Conservation (phyloP, 2,797 vertebrate genomes). For the Carapus acus region DNA sequence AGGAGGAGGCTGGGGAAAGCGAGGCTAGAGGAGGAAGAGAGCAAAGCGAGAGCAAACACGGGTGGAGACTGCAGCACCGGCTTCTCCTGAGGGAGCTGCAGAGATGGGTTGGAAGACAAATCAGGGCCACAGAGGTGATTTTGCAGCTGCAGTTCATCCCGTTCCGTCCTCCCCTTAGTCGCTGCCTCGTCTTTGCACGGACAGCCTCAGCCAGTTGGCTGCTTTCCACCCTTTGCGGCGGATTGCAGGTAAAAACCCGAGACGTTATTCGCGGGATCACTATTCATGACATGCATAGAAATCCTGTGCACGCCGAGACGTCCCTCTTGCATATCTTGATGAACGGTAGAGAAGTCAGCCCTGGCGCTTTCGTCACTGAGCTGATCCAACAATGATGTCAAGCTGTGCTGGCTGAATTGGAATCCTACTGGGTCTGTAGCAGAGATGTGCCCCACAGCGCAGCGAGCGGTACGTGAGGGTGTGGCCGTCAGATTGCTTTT, state of each 20-base stretch:
- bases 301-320: slow-evolving; percentile 22
- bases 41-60: slow-evolving; percentile 54
- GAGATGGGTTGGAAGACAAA: slow-evolving; percentile 58
- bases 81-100: slow-evolving; percentile 51
- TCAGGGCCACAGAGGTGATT: slow-evolving; percentile 62
- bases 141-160: slow-evolving; percentile 51
- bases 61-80: slow-evolving; percentile 49
- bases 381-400: slow-evolving; percentile 70
- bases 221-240: background rate
- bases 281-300: slow-evolving; percentile 39
- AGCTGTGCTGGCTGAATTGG: slow-evolving; percentile 71
- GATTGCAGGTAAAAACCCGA: slow-evolving; percentile 22
- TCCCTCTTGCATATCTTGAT: slow-evolving; percentile 45
- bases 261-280: slow-evolving; percentile 33
- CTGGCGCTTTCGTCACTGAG: slow-evolving; percentile 47
- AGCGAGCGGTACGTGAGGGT: slow-evolving; percentile 46
- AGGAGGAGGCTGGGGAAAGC: background rate
- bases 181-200: slow-evolving; percentile 20
- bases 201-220: slow-evolving; percentile 8
- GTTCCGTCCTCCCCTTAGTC: background rate
- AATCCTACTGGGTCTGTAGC: slow-evolving; percentile 64
- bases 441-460: slow-evolving; percentile 49
- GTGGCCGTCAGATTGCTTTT: slow-evolving; percentile 50
- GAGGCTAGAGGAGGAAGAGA: slow-evolving; percentile 8
- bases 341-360: slow-evolving; percentile 53